Evolutionary conservation across 2,797 vertebrate species (phyloP).

Genomic region (Siniperca undulata): DNA sequence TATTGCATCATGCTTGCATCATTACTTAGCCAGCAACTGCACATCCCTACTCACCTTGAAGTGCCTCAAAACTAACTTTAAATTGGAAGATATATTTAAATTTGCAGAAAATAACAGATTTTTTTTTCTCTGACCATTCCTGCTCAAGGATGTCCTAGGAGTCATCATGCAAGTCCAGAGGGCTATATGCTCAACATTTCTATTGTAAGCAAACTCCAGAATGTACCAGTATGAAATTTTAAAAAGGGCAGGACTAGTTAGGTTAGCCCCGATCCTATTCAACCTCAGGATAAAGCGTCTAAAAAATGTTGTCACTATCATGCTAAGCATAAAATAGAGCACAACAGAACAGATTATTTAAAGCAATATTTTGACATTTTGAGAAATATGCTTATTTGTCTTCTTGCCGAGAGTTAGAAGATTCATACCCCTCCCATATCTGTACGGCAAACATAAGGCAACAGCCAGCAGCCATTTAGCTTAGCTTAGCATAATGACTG

Average conservation of each 20-base stretch:
- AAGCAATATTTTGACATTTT: background rate
- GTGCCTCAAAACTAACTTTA: constrained; percentile 68
- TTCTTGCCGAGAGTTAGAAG: background rate
- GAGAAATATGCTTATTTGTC: background rate
- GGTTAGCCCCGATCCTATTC: constrained; percentile 11
- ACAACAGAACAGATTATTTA: background rate
- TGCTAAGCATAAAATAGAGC: background rate
- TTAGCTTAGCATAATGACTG: background rate
- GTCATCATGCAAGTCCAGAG: constrained; percentile 31
- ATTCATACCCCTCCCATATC: background rate
- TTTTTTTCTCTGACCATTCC: constrained; percentile 33
- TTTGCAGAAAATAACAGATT: constrained; percentile 47
- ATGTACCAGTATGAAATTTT: constrained; percentile 8
- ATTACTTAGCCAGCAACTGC: constrained; percentile 59
- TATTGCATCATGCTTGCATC: constrained; percentile 68
- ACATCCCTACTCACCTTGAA: constrained; percentile 62
- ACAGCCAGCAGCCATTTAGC: background rate
- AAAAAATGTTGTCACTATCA: constrained; percentile 5
- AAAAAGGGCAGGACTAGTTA: background rate
- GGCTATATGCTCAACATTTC: constrained; percentile 32
- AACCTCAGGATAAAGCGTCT: constrained; percentile 13
- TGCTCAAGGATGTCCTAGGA: constrained; percentile 43
- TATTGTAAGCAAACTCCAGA: constrained; percentile 20
- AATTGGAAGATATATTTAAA: constrained; percentile 67
- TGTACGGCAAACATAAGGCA: background rate